A percentile compares a stretch with the other conserved stretches of the same genome.
These are phyloP conservation scores for Setophaga coronata DNA, from an alignment of 2,113 vertebrate species.

Conservation along the genomic window DNA sequence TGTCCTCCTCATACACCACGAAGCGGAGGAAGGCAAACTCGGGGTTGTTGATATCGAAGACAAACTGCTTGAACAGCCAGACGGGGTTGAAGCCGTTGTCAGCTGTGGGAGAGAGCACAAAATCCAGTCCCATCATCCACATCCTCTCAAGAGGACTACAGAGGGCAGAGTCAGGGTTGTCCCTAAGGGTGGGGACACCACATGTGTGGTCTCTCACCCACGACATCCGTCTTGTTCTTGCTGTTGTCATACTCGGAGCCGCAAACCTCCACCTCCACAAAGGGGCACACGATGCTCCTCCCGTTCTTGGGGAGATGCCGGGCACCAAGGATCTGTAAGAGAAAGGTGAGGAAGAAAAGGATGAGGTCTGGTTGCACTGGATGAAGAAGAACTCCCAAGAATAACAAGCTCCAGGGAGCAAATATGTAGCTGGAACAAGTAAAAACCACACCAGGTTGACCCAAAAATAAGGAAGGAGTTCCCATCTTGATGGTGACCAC, in stretches of 20 bases:
- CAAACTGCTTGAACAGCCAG: constrained; percentile 85
- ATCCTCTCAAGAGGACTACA: background rate
- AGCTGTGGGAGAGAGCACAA: constrained; percentile 8
- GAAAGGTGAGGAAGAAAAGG: background rate
- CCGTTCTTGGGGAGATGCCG: constrained; percentile 86
- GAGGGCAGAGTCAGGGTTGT: background rate
- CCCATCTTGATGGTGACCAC: background rate
- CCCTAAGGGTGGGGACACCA: rapidly evolving
- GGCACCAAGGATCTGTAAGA: constrained; percentile 79
- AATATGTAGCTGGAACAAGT: background rate
- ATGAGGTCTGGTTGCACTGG: background rate
- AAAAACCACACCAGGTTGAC: background rate
- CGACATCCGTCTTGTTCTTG: constrained; percentile 84
- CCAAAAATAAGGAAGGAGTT: background rate
- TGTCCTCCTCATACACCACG: constrained; percentile 86
- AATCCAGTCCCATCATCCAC: background rate
- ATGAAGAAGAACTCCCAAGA: background rate
- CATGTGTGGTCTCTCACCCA: constrained; percentile 49
- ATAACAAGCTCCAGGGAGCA: background rate
- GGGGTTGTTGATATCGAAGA: constrained; percentile 86
- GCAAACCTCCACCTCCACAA: constrained; percentile 86
- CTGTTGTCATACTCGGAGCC: constrained; percentile 83
- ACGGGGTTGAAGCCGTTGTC: constrained; percentile 86
- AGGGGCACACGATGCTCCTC: constrained; percentile 87
- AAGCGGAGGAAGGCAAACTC: constrained; percentile 85